These are phyloP conservation scores for Brachyptera putata DNA, from an alignment of 2,888 invertebrate species.

Conservation along the genomic window DNA sequence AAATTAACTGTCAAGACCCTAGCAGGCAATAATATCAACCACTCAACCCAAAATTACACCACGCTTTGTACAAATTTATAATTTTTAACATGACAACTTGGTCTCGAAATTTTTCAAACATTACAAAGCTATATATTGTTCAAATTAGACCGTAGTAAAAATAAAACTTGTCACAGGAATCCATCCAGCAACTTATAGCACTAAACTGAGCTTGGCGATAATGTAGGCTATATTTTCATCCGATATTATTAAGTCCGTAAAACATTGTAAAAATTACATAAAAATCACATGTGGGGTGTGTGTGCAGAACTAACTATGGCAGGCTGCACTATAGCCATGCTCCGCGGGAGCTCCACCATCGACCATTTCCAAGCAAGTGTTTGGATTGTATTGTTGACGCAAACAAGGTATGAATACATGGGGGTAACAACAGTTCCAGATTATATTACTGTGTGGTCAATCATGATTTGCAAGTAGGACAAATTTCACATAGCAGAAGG, in stretches of 20 bases:
- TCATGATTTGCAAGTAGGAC: conserved; percentile 12
- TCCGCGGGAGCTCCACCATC: conserved; percentile 24
- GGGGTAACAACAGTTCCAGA: conserved; percentile 28
- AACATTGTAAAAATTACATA: conserved; percentile 31
- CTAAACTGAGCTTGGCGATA: conserved; percentile 33
- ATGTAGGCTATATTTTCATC: conserved; percentile 23
- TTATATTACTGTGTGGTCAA: conserved; percentile 1
- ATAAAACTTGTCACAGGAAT: conserved; percentile 30
- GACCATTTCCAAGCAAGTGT: conserved; percentile 26
- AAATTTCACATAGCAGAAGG: conserved; percentile 30
- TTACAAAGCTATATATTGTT: conserved; percentile 34
- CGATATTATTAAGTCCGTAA: conserved; percentile 31
- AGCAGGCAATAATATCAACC: conserved; percentile 31
- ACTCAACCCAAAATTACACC: conserved; percentile 33
- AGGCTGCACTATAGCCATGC: conserved; percentile 24
- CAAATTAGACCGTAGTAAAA: conserved; percentile 35
- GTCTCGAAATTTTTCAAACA: conserved; percentile 29
- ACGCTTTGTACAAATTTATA: conserved; percentile 34
- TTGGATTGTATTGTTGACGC: conserved; percentile 23
- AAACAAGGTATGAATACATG: conserved; percentile 31
- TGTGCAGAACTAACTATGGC: conserved; percentile 24
- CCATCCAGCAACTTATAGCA: conserved; percentile 31
- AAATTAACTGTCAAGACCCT: conserved; percentile 23
- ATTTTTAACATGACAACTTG: conserved; percentile 29
- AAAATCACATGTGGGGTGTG: conserved; percentile 29